A percentile compares a stretch with the other conserved stretches of the same genome.
Conservation (phyloP, 92 coral and sea anemone species). For the Epizoanthus stellaris region DNA sequence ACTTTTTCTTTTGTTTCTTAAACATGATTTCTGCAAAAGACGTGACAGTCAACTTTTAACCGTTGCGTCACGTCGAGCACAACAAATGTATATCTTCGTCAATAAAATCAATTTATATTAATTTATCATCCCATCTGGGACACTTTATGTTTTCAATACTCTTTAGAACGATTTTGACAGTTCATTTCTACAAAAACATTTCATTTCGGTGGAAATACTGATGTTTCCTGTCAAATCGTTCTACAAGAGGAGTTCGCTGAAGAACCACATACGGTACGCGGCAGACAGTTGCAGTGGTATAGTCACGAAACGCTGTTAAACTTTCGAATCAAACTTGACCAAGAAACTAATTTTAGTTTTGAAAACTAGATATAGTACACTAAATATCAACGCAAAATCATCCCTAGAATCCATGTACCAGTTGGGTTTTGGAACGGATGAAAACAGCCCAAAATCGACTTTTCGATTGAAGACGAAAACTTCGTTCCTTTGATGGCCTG, state of each 20-base stretch:
- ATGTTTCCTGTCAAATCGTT: background rate
- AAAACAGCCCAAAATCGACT: too few species aligned
- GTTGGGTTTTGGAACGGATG: too few species aligned
- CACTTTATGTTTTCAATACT: conserved; percentile 2
- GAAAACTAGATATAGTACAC: background rate
- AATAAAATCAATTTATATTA: conserved; percentile 20
- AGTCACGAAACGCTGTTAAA: background rate
- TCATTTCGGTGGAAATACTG: background rate
- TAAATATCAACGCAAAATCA: conserved; percentile 2
- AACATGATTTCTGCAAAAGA: conserved; percentile 19
- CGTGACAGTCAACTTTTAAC: conserved; percentile 24
- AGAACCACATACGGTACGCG: conserved; percentile 6
- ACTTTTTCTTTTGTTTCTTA: too few species aligned
- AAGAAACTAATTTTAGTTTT: too few species aligned
- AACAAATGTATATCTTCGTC: conserved; percentile 8
- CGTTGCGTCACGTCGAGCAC: conserved; percentile 29
- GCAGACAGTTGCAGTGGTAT: background rate
- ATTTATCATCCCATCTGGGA: background rate
- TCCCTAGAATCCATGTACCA: background rate
- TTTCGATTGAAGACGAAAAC: too few species aligned
- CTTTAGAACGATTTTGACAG: background rate
- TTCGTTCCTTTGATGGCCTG: too few species aligned
- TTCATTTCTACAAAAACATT: background rate
- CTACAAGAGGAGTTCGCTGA: conserved; percentile 5
- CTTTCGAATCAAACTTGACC: background rate